Evolutionary conservation across 2,797 vertebrate species (phyloP), one percentile per base, ranked within the genome.

Genomic region (Rhabdophis nuchalis): DNA sequence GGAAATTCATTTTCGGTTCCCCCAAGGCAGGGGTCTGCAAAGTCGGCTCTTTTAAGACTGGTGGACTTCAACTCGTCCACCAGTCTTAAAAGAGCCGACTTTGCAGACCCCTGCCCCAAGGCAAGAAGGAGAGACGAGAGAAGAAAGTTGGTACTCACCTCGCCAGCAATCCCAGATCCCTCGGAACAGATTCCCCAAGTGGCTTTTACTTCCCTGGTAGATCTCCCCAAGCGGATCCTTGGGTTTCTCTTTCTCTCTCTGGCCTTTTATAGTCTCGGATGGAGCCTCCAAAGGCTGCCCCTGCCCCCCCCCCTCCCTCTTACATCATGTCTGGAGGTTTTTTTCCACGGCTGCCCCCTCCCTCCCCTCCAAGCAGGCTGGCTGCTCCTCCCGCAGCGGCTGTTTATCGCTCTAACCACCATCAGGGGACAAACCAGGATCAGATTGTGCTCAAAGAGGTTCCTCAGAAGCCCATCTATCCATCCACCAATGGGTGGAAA

Each of bases 241-340:
- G 95, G 96, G 96, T 96, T 96, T 97, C 96, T 97, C 96, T 95
- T 97, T 97, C 93, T n/a, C 97, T 97, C 96, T 97, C 94, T 92
- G 97, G 96, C 97, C 98, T 98, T 99, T 99, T 99, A 99, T 99
- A 99, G 98, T 97, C 97, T 98, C 98, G 97, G 98, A 95, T 97
- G 95, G 93, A 97, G 97, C 97, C 97, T 98, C 97, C 97, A 98
- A 98, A 98, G 98, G 97, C 98, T 97, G 98, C 96, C 96, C 97
- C 95, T 96, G 97, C 96, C 98, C 98, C 96, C 96, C 97, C 95
- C 96, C 96, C 96, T 98, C 98, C 96, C 96, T 96, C 97, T 99
- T 98, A 99, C 98, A 98, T 99, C 98, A 99, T 97, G 97, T 98
- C 98, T 98, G 97, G 96, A 97, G 97, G 29, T 98, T 98, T 98